Base-by-base conservation (phyloP, 2,797 vertebrate genomes). In the Micromesistius poutassou region DNA sequence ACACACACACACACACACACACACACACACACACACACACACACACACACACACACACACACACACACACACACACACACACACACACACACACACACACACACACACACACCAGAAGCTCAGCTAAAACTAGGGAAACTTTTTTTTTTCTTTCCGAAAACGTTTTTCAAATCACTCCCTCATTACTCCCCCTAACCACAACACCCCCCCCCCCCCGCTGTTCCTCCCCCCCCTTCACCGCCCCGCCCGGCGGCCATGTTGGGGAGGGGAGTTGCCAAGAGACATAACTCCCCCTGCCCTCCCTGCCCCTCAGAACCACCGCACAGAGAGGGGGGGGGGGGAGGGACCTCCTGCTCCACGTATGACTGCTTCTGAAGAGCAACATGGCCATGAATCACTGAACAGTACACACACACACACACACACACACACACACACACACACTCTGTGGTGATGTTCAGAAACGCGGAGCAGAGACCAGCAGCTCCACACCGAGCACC, bases 141-240 rank as follows among this genome's bases (percentile, higher is more conserved):
- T 85, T 81, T 79, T 85, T 88, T 86, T 85, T 88, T 87, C 90
- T 90, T 90, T 89, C n/a, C n/a, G n/a, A n/a, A 81, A 71, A 12
- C 30, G 25, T 71, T 71, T 28, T n/a, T 31, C 22, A 5, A n/a
- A 35, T 40, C 66, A 40, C 22, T 76, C 70, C 31, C 25, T 71
- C 38, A 28, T 3, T 7, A 30, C 36, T 31, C 30, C 68, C 36
- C n/a, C 25, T 71, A 22, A 38, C 25, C 38, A 30, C 80, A 74
- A 71, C 74, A 46, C 38, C 68, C 55, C 5, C 46, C 1, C 81
- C 74, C 79, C 87, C 78, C 81, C 8, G 73, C 38, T 42, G 76
- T 50, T 83, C n/a, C n/a, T 86, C 85, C 90, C 81, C 75, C 50
- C 78, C 73, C 89, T 90, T 90, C 90, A 89, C 79, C 86, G 80